Evolutionary conservation across 1,140 invertebrate species (phyloP), one percentile per base, ranked within the genome.

Genomic region (Bombus ignitus): DNA sequence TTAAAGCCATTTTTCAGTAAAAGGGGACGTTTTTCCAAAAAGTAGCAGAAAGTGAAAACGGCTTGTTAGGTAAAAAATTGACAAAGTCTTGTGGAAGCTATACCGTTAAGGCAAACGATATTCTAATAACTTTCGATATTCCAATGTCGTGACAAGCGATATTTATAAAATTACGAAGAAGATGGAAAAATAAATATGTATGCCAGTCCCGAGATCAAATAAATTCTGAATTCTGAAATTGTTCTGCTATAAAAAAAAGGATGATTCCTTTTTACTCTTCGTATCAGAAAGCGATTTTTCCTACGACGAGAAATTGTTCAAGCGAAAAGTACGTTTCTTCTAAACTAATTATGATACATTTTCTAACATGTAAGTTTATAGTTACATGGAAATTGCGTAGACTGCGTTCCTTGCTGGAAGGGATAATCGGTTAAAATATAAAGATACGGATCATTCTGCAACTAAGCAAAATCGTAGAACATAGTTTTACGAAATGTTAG

Each of bases 401-500:
- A 39, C 12, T 42, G 8, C 12, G 35, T 82, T 75, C 74, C 59
- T 75, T 75, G 4, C 22, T 15, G 37, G 59, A 22, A 37, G 37
- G 12, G 35, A 76, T 83, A 62, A 65, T 59, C 28, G 18, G 13
- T 37, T 25, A 15, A 82, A 39, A 22, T 59, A 13, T 44, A 76
- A n/a, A 53, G 42, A 66, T 74, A 75, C 42, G 6, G 59, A 37
- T 66, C 71, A n/a, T 73, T 78, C 47, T 32, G 70, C 35, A 42
- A 65, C 18, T 37, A 66, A 65, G 53, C 0, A 65, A 87, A 83
- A 37, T 35, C 32, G 47, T 53, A 73, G 75, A 87, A 84, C 71
- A n/a, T 68, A 75, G 53, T 77, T 77, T 28, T 62, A 68, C 32
- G 83, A 73, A 77, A 57, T 65, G 57, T 42, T 57, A 68, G 53